Conservation (phyloP, 2,797 vertebrate genomes). For the Lagorchestes hirsutus region DNA sequence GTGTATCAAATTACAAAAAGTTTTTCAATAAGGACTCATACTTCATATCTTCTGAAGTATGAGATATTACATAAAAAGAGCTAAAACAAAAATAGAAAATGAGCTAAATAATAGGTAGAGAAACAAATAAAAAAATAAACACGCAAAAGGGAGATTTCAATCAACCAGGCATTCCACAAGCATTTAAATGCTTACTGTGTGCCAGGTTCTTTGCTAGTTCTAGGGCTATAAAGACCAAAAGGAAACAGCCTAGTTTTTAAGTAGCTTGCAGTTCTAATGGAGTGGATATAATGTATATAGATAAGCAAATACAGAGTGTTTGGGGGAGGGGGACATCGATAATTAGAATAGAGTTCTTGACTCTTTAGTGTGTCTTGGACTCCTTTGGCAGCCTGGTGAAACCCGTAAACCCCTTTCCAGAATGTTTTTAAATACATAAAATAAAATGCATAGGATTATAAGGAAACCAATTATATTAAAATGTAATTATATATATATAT, state of each 20-base stretch:
- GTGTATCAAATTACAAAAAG: constrained; percentile 21
- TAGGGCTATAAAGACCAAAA: background rate
- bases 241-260: background rate
- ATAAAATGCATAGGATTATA: background rate
- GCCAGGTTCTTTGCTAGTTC: background rate
- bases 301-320: background rate
- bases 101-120: constrained; percentile 32
- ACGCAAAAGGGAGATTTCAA: background rate
- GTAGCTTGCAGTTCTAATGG: background rate
- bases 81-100: constrained; percentile 38
- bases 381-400: background rate
- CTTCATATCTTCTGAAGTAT: constrained; percentile 3
- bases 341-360: background rate
- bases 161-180: background rate
- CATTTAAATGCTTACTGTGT: background rate
- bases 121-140: background rate
- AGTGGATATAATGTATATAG: background rate
- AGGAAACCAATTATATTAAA: background rate
- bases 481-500: background rate
- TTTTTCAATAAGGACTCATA: constrained; percentile 53
- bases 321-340: background rate
- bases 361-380: background rate
- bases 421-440: background rate
- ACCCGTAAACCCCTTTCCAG: background rate
- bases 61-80: background rate